A percentile compares a stretch with the other conserved stretches of the same genome.
These are phyloP conservation scores for Colletes latitarsis DNA, from an alignment of 1,140 invertebrate genomes.

Conservation along the genomic window DNA sequence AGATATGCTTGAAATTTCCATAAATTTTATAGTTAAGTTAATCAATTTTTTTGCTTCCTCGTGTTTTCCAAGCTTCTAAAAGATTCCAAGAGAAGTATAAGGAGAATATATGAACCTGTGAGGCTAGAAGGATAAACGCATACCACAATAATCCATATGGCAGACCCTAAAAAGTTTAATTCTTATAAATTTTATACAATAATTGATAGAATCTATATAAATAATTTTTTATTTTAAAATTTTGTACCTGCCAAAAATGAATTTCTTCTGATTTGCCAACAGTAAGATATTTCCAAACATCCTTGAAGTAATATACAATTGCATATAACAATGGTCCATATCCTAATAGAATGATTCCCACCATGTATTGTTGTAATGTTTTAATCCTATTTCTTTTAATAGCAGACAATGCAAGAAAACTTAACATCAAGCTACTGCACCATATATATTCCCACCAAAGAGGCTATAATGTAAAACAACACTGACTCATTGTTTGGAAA, in stretches of 20 bases:
- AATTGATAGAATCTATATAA: background rate
- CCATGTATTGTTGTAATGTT: slow-evolving; percentile 91
- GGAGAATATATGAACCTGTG: slow-evolving; percentile 95
- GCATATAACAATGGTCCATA: slow-evolving; percentile 92
- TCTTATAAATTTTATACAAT: slow-evolving; percentile 38
- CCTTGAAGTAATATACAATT: slow-evolving; percentile 89
- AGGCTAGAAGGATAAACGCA: slow-evolving; percentile 92
- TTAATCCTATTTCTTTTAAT: slow-evolving; percentile 91
- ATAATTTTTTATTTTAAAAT: background rate
- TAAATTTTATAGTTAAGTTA: slow-evolving; percentile 61
- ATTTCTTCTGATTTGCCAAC: slow-evolving; percentile 86
- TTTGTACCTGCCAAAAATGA: slow-evolving; percentile 88
- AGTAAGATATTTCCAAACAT: slow-evolving; percentile 91
- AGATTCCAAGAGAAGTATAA: slow-evolving; percentile 94
- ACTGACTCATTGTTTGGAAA: slow-evolving; percentile 17
- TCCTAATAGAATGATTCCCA: slow-evolving; percentile 90
- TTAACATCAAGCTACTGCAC: slow-evolving; percentile 92
- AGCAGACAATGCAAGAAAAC: slow-evolving; percentile 92
- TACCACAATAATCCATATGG: slow-evolving; percentile 97
- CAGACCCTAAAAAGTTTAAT: slow-evolving; percentile 85
- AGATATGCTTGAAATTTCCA: slow-evolving; percentile 31
- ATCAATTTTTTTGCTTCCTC: slow-evolving; percentile 83
- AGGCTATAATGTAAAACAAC: slow-evolving; percentile 81
- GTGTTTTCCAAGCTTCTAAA: slow-evolving; percentile 91
- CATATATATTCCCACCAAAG: slow-evolving; percentile 97